phyloP scores from a whole-genome alignment of 2,113 vertebrate species.

The Urocynchramus pylzowi region DNA sequence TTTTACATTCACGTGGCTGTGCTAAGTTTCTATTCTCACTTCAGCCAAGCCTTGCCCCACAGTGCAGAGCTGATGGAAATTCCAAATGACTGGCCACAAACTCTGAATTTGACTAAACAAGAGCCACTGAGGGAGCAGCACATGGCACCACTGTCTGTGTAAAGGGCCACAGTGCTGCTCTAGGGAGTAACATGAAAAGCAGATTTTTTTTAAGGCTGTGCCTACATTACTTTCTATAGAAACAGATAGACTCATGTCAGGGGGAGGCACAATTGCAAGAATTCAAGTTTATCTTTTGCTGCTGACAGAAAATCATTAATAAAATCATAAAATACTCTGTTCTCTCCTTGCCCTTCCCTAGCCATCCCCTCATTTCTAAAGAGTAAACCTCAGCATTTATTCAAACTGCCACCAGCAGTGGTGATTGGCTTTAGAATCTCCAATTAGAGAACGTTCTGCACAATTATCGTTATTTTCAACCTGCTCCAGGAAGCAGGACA shows the following conservation, averaged over 20 bases:
- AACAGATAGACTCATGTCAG: not conserved
- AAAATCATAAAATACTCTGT: not conserved
- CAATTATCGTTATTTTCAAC: not conserved
- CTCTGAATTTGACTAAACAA: not conserved
- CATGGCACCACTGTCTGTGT: not conserved
- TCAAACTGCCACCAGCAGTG: not conserved
- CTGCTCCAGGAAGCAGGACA: not conserved
- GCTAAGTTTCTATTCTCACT: constrained; percentile 34
- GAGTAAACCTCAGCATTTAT: not conserved
- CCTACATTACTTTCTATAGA: not conserved
- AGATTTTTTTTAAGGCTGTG: not conserved
- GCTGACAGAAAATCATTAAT: not conserved
- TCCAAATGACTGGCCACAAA: not conserved
- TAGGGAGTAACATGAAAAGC: not conserved
- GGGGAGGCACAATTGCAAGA: not conserved
- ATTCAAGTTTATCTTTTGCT: not conserved
- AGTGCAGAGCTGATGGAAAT: not conserved
- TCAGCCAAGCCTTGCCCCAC: not conserved
- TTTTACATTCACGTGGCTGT: not conserved
- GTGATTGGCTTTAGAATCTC: not conserved
- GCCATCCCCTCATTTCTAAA: not conserved
- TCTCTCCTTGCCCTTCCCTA: not conserved
- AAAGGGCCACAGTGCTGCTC: not conserved
- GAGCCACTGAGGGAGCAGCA: not conserved
- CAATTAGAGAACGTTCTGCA: not conserved